Conservation (phyloP, 2,888 invertebrate genomes). For the Beris chalybata region DNA sequence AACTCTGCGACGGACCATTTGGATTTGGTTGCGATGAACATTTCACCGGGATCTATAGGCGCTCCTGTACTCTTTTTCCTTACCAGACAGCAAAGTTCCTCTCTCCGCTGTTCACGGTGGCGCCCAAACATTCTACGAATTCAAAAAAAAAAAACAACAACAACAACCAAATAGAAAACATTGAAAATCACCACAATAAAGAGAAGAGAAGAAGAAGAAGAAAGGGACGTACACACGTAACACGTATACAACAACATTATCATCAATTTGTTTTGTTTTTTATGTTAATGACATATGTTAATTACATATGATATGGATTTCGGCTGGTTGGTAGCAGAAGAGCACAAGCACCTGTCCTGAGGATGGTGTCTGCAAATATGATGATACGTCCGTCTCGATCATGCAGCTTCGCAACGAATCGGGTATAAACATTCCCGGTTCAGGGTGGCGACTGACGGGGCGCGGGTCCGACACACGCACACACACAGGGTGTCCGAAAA, state of each 20-base stretch:
- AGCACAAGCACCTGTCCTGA: constrained; percentile 79
- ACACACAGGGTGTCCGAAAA: background rate
- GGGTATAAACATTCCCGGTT: constrained; percentile 81
- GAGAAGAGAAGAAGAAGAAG: constrained; percentile 16
- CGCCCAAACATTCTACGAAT: too few relatives aligned
- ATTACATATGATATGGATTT: constrained; percentile 50
- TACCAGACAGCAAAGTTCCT: too few relatives aligned
- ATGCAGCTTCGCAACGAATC: constrained; percentile 92
- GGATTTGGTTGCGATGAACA: too few relatives aligned
- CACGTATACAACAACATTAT: constrained; percentile 42
- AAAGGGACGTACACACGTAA: constrained; percentile 44
- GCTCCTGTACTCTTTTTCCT: too few relatives aligned
- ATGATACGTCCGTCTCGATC: constrained; percentile 94
- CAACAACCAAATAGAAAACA: constrained; percentile 12
- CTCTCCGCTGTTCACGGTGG: too few relatives aligned
- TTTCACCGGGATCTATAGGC: too few relatives aligned
- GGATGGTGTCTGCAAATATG: constrained; percentile 92
- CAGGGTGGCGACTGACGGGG: background rate
- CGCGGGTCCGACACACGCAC: background rate
- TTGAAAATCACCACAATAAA: background rate
- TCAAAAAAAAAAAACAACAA: constrained; percentile 32
- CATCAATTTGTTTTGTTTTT: constrained; percentile 24
- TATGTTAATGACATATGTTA: constrained; percentile 51
- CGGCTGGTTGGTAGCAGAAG: constrained; percentile 49
- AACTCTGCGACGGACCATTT: too few relatives aligned